Base-by-base conservation (phyloP, 2,797 vertebrate species). In the Enoplosus armatus region DNA sequence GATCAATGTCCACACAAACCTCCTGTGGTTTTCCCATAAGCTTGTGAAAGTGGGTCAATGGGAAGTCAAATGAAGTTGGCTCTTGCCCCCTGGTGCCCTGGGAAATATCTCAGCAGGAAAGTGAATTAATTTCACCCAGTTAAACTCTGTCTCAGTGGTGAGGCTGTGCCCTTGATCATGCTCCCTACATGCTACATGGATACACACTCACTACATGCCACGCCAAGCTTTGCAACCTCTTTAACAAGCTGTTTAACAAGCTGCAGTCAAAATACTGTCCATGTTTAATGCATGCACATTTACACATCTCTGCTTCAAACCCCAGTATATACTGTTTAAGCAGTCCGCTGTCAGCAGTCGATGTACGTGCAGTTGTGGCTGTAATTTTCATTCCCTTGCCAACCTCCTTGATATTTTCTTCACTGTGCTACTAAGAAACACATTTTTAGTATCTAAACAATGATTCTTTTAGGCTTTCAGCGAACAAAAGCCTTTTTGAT, bases 41-140 rank as follows among this genome's bases (percentile, higher is more conserved):
- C 87, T 83, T 78, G 58, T 82, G 79, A 87, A 96, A 95, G 88
- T 95, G 93, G 94, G 95, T 95, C 95, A 94, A 85, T 92, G 76
- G 87, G 91, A 94, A 94, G 94, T 95, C 94, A 95, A 93, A 95
- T 95, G 92, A 93, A 93, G 94, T 92, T 94, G 93, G 82, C 94
- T 95, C 86, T 93, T 94, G 94, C 93, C 94, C 94, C 91, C 77
- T 84, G 87, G 94, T 95, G 92, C 90, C 92, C 92, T 91, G 91
- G 93, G 94, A 95, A 92, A 93, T 95, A 95, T 94, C 93, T 92
- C 88, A 89, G 92, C 90, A 93, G 93, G 93, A 92, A 90, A 93
- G 85, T 85, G 91, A 94, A 95, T 95, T 95, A 91, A 95, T 95
- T 95, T 95, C 93, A 90, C 92, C 93, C 90, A 94, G 88, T 95